Evolutionary conservation across 2,888 invertebrate species (phyloP), one percentile per base, ranked within the genome.

Genomic region (Drosophila kuntzei): DNA sequence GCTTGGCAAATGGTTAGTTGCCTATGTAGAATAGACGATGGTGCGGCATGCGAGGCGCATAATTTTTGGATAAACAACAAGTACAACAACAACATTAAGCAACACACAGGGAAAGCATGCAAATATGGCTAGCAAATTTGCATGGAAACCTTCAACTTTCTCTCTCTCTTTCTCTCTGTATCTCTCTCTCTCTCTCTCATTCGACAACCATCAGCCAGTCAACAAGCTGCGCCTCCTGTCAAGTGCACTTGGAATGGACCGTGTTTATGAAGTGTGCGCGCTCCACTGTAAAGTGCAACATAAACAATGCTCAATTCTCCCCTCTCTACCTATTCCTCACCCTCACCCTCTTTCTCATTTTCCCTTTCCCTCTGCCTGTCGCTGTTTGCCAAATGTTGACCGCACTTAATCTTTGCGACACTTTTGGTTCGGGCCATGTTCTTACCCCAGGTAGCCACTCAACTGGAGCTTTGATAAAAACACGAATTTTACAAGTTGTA

Each of bases 51-150:
- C 39, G 68, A 74, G 62, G 71, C 63, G 70, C 55, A 82, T 80
- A 84, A 80, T 87, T 82, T 81, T 87, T 78, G 84, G 81, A 70
- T 75, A 87, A 76, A 81, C 86, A 78, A 54, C 79, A 71, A 61
- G 44, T 49, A 59, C 51, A 65, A 64, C 63, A 60, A 34, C 43
- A 58, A 41, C 51, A 71, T n/a, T 16, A 20, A 41, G n/a, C 27
- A 37, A 62, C 43, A 47, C 29, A 61, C 58, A 65, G 47, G 25
- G 57, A 36, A 43, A 44, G 58, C 55, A 68, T 81, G 82, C 71
- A 87, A 87, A 87, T 83, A 76, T 85, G 71, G 64, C 63, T 50
- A 59, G 50, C 69, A 82, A 74, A 86, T 88, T 88, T 88, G 58
- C 80, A 86, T 79, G 60, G n/a, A 29, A 32, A 37, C 51, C 59